Conservation (phyloP, 2,888 invertebrate species). For the Nasonovia ribisnigri region DNA sequence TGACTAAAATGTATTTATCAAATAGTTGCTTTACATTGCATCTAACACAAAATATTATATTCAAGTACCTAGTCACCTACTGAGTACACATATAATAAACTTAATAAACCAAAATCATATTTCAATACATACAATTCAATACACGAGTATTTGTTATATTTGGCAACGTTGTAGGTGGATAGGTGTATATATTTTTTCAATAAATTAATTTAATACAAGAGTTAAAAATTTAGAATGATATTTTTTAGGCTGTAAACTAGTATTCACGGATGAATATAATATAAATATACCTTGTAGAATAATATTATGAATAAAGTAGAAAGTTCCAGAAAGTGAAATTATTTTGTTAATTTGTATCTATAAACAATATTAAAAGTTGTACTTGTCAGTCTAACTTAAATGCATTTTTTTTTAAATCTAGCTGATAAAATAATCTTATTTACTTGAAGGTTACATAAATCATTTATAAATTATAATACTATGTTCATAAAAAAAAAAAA, state of each 20-base stretch:
- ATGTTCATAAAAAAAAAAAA: neutral
- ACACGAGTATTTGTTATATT: neutral
- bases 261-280: neutral
- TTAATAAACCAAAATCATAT: neutral
- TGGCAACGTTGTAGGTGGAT: constrained; percentile 5
- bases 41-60: constrained; percentile 2
- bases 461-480: constrained; percentile 21
- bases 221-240: neutral
- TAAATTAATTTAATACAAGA: neutral
- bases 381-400: constrained; percentile 3
- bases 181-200: neutral
- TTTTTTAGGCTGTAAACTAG: neutral
- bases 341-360: neutral
- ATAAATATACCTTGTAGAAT: neutral
- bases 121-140: neutral
- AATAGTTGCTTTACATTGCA: constrained; percentile 31
- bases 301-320: neutral
- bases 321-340: neutral
- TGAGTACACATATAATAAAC: neutral
- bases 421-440: neutral
- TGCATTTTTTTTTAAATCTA: neutral
- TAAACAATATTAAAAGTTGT: constrained; percentile 6
- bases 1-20: constrained; percentile 33
- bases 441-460: neutral
- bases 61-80: constrained; percentile 4